Conservation (phyloP, 2,797 vertebrate species). For the Jordanella pulchra region DNA sequence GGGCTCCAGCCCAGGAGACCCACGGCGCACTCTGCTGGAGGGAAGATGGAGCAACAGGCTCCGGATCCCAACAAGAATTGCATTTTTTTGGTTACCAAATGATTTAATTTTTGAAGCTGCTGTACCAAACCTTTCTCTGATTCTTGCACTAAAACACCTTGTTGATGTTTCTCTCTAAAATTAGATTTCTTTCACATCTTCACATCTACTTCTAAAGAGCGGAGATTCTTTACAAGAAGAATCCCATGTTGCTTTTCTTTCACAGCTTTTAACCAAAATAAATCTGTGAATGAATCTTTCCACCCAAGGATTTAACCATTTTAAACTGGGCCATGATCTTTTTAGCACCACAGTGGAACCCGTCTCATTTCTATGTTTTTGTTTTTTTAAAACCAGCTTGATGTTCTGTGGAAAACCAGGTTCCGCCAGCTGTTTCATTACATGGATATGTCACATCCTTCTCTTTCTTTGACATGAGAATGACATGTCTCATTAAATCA, state of each 20-base stretch:
- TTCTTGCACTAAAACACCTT: slow-evolving; percentile 16
- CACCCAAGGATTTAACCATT: slow-evolving; percentile 14
- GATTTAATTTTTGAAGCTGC: background rate
- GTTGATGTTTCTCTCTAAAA: slow-evolving; percentile 36
- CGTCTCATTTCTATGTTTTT: background rate
- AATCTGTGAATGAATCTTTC: slow-evolving; percentile 36
- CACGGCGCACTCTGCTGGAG: no score
- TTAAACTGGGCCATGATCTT: slow-evolving; percentile 26
- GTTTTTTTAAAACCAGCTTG: slow-evolving; percentile 21
- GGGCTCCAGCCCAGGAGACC: no score
- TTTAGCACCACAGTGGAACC: slow-evolving; percentile 18
- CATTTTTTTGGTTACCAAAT: no score
- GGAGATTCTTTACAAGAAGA: slow-evolving; percentile 22
- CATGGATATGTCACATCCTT: background rate
- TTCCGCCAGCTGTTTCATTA: slow-evolving; percentile 6
- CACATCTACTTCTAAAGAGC: slow-evolving; percentile 36
- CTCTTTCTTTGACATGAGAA: background rate
- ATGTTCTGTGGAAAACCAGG: slow-evolving; percentile 11
- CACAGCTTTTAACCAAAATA: slow-evolving; percentile 25
- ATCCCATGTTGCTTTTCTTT: slow-evolving; percentile 37
- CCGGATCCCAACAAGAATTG: no score
- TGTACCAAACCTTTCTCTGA: background rate
- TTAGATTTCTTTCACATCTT: slow-evolving; percentile 23
- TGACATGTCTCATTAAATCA: background rate
- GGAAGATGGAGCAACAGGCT: no score